phyloP scores from a whole-genome alignment of 1,140 invertebrate genomes.

The Drosophila tropicalis region DNA sequence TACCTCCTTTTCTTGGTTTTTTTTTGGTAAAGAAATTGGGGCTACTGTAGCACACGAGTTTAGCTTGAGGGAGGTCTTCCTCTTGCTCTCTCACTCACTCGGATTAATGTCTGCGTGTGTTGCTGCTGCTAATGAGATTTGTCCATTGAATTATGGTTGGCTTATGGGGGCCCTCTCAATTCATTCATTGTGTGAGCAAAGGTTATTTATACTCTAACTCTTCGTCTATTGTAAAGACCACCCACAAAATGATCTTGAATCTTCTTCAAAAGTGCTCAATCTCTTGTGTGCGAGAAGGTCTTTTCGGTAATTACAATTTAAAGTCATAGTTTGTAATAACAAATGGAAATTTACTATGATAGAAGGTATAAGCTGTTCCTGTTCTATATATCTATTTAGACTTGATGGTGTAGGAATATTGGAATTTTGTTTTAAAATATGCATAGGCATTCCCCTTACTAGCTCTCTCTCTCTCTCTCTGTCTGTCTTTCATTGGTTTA shows the following conservation, averaged over 20 bases:
- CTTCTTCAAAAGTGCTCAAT: neutral
- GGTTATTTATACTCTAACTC: constrained; percentile 8
- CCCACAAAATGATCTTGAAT: constrained; percentile 41
- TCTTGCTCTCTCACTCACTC: constrained; percentile 3
- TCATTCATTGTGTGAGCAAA: constrained; percentile 7
- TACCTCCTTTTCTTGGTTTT: neutral
- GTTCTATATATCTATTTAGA: neutral
- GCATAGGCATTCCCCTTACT: neutral
- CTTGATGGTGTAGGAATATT: neutral
- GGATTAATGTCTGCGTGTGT: constrained; percentile 39
- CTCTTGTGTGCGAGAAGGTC: constrained; percentile 1
- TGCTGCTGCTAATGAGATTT: constrained; percentile 71
- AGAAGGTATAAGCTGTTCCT: neutral
- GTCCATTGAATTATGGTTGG: constrained; percentile 69
- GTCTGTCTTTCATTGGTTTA: no score
- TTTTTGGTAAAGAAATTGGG: constrained; percentile 50
- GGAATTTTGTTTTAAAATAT: constrained; percentile 8
- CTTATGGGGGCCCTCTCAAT: constrained; percentile 27
- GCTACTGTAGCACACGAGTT: constrained; percentile 68
- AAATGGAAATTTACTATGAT: neutral
- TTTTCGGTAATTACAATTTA: constrained; percentile 1
- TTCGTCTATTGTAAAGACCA: constrained; percentile 16
- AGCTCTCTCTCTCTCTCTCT: no score
- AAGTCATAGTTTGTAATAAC: neutral
- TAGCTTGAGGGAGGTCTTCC: constrained; percentile 34